phyloP scores from a whole-genome alignment of 2,888 invertebrate genomes.

The Drosophila fungiperda region DNA sequence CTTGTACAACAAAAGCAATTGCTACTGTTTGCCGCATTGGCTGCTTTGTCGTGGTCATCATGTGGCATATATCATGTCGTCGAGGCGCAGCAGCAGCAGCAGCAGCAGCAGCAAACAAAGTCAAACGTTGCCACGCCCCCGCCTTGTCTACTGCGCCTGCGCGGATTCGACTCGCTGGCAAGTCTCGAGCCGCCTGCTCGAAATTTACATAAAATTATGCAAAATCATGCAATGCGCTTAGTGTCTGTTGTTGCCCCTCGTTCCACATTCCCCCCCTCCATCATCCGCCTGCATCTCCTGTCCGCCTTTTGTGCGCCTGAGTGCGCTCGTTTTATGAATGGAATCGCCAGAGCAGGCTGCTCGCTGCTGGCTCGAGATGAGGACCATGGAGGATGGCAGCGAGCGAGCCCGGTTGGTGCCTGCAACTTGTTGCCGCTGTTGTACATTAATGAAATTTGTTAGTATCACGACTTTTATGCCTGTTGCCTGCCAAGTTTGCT shows the following conservation, averaged over 20 bases:
- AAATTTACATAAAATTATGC: slow-evolving; percentile 81
- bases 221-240: slow-evolving; percentile 80
- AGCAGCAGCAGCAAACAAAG: slow-evolving; percentile 29
- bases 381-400: slow-evolving; percentile 33
- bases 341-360: slow-evolving; percentile 59
- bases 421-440: slow-evolving; percentile 81
- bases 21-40: slow-evolving; percentile 82
- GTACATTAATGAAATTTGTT: slow-evolving; percentile 83
- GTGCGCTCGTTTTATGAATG: slow-evolving; percentile 75
- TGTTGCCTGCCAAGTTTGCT: slow-evolving; percentile 71
- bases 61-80: slow-evolving; percentile 81
- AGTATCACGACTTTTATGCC: slow-evolving; percentile 82
- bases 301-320: slow-evolving; percentile 46
- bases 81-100: slow-evolving; percentile 33
- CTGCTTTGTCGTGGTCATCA: slow-evolving; percentile 65
- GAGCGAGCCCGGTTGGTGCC: slow-evolving; percentile 41
- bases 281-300: background rate
- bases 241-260: slow-evolving; percentile 60
- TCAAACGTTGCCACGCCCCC: slow-evolving; percentile 70
- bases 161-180: slow-evolving; percentile 43
- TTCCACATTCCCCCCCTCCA: background rate
- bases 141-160: slow-evolving; percentile 47
- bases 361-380: slow-evolving; percentile 11
- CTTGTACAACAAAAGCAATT: slow-evolving; percentile 83
- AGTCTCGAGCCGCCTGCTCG: slow-evolving; percentile 52